These are phyloP conservation scores for Dorcus hopei DNA, from an alignment of 2,888 invertebrate genomes.

Conservation along the genomic window DNA sequence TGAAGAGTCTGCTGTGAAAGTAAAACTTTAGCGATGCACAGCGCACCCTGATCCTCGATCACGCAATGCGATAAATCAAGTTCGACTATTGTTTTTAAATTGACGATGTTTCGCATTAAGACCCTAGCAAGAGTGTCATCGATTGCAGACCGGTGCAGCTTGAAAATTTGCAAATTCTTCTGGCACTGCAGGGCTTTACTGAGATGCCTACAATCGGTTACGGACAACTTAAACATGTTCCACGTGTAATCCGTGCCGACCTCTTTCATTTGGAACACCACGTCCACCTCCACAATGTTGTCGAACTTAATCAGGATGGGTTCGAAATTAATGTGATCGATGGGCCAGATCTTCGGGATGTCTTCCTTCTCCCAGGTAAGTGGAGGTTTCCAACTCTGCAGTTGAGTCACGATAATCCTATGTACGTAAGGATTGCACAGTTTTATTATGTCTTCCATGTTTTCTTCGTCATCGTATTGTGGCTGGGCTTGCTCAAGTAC, in stretches of 20 bases:
- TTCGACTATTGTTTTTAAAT: conserved; percentile 51
- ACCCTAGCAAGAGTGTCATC: conserved; percentile 59
- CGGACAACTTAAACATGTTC: conserved; percentile 61
- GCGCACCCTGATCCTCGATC: conserved; percentile 61
- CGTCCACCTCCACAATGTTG: conserved; percentile 53
- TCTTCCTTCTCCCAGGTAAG: conserved; percentile 45
- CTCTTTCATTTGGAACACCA: conserved; percentile 51
- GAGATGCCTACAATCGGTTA: conserved; percentile 57
- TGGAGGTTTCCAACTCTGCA: conserved; percentile 56
- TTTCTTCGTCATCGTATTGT: conserved; percentile 43
- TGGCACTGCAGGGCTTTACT: conserved; percentile 49
- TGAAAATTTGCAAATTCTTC: conserved; percentile 51
- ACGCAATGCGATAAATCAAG: conserved; percentile 65
- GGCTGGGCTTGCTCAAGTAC: conserved; percentile 45
- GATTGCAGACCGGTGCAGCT: conserved; percentile 60
- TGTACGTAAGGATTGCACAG: conserved; percentile 53
- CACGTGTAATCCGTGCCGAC: conserved; percentile 54
- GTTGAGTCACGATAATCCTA: conserved; percentile 52
- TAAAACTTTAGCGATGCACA: conserved; percentile 60
- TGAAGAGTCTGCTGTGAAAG: conserved; percentile 54
- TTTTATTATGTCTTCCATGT: conserved; percentile 38
- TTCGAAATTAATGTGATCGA: conserved; percentile 60
- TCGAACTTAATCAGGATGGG: conserved; percentile 54
- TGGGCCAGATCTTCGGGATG: conserved; percentile 43
- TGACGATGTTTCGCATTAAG: conserved; percentile 54